These are phyloP conservation scores for Lucifuga dentata DNA, from an alignment of 2,113 vertebrate genomes.

Conservation along the genomic window DNA sequence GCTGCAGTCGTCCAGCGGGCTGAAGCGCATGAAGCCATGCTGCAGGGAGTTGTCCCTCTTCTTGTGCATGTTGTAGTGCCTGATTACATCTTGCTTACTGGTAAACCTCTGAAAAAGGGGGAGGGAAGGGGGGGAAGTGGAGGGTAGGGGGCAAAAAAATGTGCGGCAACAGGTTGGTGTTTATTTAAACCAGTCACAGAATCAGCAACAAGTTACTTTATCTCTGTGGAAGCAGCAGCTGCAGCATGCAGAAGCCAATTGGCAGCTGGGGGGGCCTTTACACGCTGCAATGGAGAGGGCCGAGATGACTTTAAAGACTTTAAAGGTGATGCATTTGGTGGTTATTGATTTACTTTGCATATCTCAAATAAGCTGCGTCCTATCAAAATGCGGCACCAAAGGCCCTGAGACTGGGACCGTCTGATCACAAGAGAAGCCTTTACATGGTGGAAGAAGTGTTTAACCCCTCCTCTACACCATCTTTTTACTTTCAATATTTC, in stretches of 20 bases:
- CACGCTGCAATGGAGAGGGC: slow-evolving; percentile 58
- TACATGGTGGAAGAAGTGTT: slow-evolving; percentile 30
- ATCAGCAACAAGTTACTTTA: slow-evolving; percentile 80
- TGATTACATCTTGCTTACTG: slow-evolving; percentile 99
- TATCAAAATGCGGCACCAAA: slow-evolving; percentile 53
- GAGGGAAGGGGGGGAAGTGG: not conserved
- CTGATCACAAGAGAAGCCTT: slow-evolving; percentile 41
- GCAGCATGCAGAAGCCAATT: slow-evolving; percentile 78
- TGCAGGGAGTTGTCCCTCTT: slow-evolving; percentile 98
- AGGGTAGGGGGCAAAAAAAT: slow-evolving; percentile 10
- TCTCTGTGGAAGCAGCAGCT: slow-evolving; percentile 83
- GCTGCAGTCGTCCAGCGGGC: slow-evolving; percentile 98
- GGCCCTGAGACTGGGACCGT: slow-evolving; percentile 7
- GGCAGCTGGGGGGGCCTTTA: slow-evolving; percentile 65
- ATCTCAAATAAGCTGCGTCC: slow-evolving; percentile 49
- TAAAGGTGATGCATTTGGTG: slow-evolving; percentile 54
- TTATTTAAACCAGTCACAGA: slow-evolving; percentile 78
- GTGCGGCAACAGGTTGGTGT: slow-evolving; percentile 79
- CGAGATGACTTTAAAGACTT: slow-evolving; percentile 47
- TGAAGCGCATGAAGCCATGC: slow-evolving; percentile 99
- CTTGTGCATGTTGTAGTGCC: slow-evolving; percentile 99
- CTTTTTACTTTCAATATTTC: slow-evolving; percentile 53
- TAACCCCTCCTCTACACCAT: slow-evolving; percentile 28
- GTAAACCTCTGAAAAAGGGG: slow-evolving; percentile 93
- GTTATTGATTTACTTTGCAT: slow-evolving; percentile 71